Conservation (phyloP, 2,888 invertebrate genomes). For the Dinocampus coccinellae region DNA sequence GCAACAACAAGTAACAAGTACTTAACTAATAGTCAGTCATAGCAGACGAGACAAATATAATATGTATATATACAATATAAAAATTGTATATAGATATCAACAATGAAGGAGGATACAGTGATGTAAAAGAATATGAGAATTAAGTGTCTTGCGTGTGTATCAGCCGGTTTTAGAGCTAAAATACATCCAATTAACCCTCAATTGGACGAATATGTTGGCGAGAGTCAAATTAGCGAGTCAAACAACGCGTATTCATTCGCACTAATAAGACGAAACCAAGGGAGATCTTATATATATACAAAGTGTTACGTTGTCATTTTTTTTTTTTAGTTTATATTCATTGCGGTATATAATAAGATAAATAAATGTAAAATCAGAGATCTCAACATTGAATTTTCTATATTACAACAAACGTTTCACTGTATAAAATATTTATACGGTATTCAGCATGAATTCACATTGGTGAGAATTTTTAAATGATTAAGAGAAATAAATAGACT, state of each 20-base stretch:
- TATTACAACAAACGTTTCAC: neutral
- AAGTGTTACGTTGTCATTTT: neutral
- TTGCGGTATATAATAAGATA: neutral
- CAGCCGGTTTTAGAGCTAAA: conserved; percentile 57
- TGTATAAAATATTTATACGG: neutral
- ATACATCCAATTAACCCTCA: conserved; percentile 62
- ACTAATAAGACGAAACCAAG: conserved; percentile 50
- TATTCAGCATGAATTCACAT: neutral
- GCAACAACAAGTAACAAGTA: no score
- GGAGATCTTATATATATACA: neutral
- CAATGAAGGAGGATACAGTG: neutral
- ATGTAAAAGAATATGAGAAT: conserved; percentile 1
- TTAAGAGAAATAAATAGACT: neutral
- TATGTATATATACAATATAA: neutral
- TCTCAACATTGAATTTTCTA: neutral
- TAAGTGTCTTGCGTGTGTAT: conserved; percentile 39
- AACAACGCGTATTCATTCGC: conserved; percentile 59
- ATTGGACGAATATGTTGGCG: conserved; percentile 57
- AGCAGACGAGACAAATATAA: neutral
- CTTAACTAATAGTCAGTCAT: no score
- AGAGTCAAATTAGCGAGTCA: conserved; percentile 42
- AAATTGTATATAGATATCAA: neutral
- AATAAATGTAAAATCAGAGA: neutral
- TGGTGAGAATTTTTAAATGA: neutral
- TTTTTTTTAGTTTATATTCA: no score